Conservation (phyloP, 2,888 invertebrate genomes). For the Cepaea hortensis region DNA sequence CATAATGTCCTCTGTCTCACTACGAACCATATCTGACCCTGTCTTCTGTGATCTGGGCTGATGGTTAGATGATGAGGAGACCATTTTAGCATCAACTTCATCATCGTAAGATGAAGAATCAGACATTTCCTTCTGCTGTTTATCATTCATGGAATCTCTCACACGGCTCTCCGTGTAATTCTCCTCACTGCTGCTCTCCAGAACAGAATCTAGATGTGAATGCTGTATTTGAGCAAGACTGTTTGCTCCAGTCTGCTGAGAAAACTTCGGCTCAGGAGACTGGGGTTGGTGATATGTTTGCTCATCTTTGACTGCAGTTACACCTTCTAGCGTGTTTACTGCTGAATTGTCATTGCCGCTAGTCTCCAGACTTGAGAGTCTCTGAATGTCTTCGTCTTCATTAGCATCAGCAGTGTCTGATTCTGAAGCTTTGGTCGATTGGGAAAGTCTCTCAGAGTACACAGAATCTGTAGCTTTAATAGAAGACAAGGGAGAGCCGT, state of each 20-base stretch:
- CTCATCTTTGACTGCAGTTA: neutral
- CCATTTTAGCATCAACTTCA: slow-evolving; percentile 4
- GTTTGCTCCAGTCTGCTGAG: neutral
- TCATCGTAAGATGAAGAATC: slow-evolving; percentile 23
- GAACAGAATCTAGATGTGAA: neutral
- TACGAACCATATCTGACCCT: slow-evolving; percentile 64
- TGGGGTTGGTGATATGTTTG: neutral
- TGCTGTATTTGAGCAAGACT: neutral
- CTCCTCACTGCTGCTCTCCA: neutral
- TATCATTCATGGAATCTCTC: neutral
- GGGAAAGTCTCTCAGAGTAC: neutral
- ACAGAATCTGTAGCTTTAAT: neutral
- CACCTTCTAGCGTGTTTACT: neutral
- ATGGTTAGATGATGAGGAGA: neutral
- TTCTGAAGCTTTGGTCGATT: neutral
- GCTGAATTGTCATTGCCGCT: neutral
- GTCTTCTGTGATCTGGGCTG: neutral
- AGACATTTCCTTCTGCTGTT: neutral
- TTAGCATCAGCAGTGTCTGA: neutral
- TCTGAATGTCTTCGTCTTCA: neutral
- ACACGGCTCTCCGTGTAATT: neutral
- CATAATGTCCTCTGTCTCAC: slow-evolving; percentile 73
- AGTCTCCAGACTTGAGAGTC: neutral
- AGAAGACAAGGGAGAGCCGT: neutral
- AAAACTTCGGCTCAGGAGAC: neutral